A percentile compares a stretch with the other conserved stretches of the same genome.
phyloP scores from a whole-genome alignment of 2,888 invertebrate genomes.

The Ethmia dodecea region DNA sequence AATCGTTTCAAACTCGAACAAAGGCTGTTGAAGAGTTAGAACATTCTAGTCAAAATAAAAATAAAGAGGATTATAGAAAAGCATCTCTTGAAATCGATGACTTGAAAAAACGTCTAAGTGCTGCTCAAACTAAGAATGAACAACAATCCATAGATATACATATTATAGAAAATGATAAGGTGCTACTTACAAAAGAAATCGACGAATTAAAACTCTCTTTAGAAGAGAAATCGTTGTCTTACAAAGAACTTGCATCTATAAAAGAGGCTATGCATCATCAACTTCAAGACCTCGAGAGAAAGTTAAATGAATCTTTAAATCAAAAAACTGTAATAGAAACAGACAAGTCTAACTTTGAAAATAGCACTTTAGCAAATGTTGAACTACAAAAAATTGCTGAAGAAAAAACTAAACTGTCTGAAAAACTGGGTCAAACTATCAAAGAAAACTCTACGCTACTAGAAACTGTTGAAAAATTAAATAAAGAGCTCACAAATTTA shows the following conservation, averaged over 20 bases:
- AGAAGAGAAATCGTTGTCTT: conserved; percentile 31
- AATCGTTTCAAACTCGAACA: conserved; percentile 57
- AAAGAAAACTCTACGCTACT: conserved; percentile 35
- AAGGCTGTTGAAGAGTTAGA: conserved; percentile 71
- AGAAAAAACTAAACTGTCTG: conserved; percentile 28
- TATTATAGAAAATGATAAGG: conserved; percentile 72
- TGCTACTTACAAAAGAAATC: conserved; percentile 58
- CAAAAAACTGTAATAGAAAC: conserved; percentile 34
- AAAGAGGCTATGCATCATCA: conserved; percentile 46
- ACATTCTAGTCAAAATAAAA: conserved; percentile 43
- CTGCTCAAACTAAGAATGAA: conserved; percentile 59
- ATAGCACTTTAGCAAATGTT: conserved; percentile 12
- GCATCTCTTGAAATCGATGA: conserved; percentile 58
- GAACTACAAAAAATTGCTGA: conserved; percentile 25
- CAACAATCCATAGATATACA: conserved; percentile 71
- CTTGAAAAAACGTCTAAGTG: conserved; percentile 50
- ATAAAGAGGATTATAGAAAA: conserved; percentile 38
- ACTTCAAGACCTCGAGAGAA: conserved; percentile 42
- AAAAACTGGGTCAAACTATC: conserved; percentile 25
- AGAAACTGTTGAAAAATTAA: conserved; percentile 18
- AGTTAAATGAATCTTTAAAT: conserved; percentile 31
- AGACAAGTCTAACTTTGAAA: conserved; percentile 27
- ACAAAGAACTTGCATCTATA: conserved; percentile 37
- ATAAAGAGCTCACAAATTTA: conserved; percentile 2
- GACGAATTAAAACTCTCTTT: conserved; percentile 58